Percentiles rank a stretch among this genome's conserved stretches.
phyloP scores from a whole-genome alignment of 2,888 invertebrate species.

The Drosophila longiperda region DNA sequence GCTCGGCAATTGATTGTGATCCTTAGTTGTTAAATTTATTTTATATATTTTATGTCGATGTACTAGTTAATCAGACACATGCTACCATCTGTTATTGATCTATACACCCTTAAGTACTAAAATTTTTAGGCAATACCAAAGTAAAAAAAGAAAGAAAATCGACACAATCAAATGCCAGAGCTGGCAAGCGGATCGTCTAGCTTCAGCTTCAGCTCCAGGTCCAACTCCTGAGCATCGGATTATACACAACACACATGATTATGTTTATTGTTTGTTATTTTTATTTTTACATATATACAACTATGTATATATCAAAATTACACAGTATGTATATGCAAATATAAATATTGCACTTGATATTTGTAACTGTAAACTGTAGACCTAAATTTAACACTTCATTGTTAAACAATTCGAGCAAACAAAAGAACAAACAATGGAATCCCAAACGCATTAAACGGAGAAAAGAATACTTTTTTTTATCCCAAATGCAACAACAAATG shows the following conservation, averaged over 20 bases:
- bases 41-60: constrained; percentile 13
- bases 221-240: constrained; percentile 1
- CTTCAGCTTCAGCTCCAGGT: not conserved
- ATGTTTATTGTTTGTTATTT: constrained; percentile 72
- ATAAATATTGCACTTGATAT: constrained; percentile 54
- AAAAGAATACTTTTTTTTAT: constrained; percentile 63
- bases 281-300: constrained; percentile 50
- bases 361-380: constrained; percentile 61
- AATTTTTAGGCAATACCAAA: constrained; percentile 36
- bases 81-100: constrained; percentile 21
- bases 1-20: constrained; percentile 43
- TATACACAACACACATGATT: constrained; percentile 31
- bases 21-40: constrained; percentile 36
- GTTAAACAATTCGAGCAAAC: constrained; percentile 61
- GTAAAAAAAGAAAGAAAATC: constrained; percentile 9
- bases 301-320: constrained; percentile 48
- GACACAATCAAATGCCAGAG: constrained; percentile 19
- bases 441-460: constrained; percentile 51
- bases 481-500: constrained; percentile 68
- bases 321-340: constrained; percentile 53
- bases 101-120: constrained; percentile 45
- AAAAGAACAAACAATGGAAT: constrained; percentile 32
- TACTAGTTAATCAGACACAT: constrained; percentile 24
- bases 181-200: constrained; percentile 12
- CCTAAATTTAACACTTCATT: constrained; percentile 62